Percentiles rank a stretch among this genome's conserved stretches.
Evolutionary conservation across 2,113 vertebrate genomes (phyloP).

Genomic region (Epinephelus fuscoguttatus): DNA sequence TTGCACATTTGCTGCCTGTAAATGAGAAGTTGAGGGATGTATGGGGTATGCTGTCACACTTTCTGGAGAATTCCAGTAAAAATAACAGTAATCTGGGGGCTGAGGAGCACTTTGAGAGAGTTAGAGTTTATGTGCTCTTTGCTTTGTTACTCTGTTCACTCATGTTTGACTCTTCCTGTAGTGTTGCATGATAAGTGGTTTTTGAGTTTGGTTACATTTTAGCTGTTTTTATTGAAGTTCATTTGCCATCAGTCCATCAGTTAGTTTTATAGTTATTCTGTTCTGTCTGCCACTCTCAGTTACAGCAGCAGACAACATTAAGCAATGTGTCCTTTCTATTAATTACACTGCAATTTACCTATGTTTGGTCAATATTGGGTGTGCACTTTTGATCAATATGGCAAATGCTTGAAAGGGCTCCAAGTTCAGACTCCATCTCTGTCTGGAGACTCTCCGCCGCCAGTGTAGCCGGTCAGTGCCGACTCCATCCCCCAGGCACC

Average conservation of each 20-base stretch:
- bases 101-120: not conserved
- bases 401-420: conserved; percentile 27
- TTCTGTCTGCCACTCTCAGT: not conserved
- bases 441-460: conserved; percentile 44
- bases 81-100: not conserved
- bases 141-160: not conserved
- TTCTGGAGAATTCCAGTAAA: not conserved
- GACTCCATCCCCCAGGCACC: conserved; percentile 36
- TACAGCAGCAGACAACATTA: conserved; percentile 1
- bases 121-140: not conserved
- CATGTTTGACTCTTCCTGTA: not conserved
- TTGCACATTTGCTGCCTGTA: not conserved
- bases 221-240: not conserved
- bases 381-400: conserved; percentile 37
- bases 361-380: conserved; percentile 15
- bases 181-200: not conserved
- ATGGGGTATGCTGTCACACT: not conserved
- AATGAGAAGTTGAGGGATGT: not conserved
- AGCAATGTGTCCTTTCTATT: not conserved
- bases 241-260: not conserved
- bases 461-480: conserved; percentile 40
- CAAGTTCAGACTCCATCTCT: conserved; percentile 55
- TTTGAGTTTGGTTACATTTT: not conserved
- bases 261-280: not conserved
- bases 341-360: conserved; percentile 6